Conservation (phyloP, 1,140 invertebrate species). For the Pseudomyrmex pallidus region DNA sequence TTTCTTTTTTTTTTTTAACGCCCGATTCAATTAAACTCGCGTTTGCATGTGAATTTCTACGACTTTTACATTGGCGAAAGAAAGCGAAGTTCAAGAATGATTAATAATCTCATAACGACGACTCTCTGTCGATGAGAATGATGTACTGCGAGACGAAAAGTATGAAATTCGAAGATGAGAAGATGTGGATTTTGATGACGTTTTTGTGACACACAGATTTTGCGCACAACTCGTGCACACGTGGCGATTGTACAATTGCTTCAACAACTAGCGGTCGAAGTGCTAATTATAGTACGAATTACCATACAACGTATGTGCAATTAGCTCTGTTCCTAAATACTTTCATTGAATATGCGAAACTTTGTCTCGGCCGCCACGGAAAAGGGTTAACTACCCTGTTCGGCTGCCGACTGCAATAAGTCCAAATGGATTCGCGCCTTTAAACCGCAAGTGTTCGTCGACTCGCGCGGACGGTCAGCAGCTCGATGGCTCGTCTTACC, state of each 20-base stretch:
- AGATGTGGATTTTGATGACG: not conserved
- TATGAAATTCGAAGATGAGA: constrained; percentile 6
- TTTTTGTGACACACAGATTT: not conserved
- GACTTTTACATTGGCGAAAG: constrained; percentile 34
- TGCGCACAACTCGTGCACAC: not conserved
- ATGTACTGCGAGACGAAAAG: constrained; percentile 22
- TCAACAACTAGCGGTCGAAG: not conserved
- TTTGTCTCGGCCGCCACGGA: not conserved
- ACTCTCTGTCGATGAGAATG: constrained; percentile 9
- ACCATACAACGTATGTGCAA: not conserved
- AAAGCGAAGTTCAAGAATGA: constrained; percentile 46
- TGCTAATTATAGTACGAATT: too few species aligned
- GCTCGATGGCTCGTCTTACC: constrained; percentile 10
- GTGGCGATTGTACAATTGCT: constrained; percentile 5
- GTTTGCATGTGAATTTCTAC: constrained; percentile 37
- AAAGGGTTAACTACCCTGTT: not conserved
- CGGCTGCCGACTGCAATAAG: constrained; percentile 28
- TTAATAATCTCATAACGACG: constrained; percentile 57
- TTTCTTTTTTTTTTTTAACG: constrained; percentile 5
- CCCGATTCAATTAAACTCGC: constrained; percentile 50
- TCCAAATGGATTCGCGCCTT: constrained; percentile 14
- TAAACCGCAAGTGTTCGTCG: constrained; percentile 13
- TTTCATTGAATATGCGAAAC: not conserved
- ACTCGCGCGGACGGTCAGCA: not conserved
- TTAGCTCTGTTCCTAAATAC: not conserved